A percentile compares a stretch with the other conserved stretches of the same genome.
These are phyloP conservation scores for Cyanoramphus novaezelandiae DNA, from an alignment of 2,113 vertebrate species.

Conservation along the genomic window DNA sequence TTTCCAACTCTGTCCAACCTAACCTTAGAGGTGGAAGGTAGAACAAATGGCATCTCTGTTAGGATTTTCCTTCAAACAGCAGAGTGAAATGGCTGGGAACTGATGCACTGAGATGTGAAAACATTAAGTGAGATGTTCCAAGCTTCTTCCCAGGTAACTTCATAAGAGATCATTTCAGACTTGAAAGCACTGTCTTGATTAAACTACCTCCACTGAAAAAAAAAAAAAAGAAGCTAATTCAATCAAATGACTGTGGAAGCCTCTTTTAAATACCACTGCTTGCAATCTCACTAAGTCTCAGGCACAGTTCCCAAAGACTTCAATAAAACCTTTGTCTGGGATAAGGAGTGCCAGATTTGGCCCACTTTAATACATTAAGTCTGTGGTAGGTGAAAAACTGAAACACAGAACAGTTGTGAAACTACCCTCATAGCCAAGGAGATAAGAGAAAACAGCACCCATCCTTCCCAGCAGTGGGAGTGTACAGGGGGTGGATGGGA, in stretches of 20 bases:
- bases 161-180: not conserved
- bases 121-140: not conserved
- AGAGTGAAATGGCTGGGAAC: not conserved
- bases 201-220: not conserved
- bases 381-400: conserved; percentile 60
- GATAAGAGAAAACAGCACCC: conserved; percentile 32
- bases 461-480: not conserved
- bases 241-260: conserved; percentile 32
- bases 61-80: not conserved
- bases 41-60: not conserved
- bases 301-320: conserved; percentile 56
- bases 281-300: conserved; percentile 15
- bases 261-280: conserved; percentile 50
- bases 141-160: conserved; percentile 5
- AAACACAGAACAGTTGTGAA: conserved; percentile 28
- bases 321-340: conserved; percentile 59
- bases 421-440: conserved; percentile 3
- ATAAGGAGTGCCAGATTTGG: conserved; percentile 62
- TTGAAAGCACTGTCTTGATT: conserved; percentile 17
- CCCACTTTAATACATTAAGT: conserved; percentile 60
- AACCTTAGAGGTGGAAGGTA: not conserved
- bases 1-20: not conserved
- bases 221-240: not conserved
- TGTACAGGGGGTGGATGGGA: not conserved
- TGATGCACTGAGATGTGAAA: not conserved